Base-by-base conservation (phyloP, 92 coral and sea anemone genomes). In the Parazoanthus darwini region DNA sequence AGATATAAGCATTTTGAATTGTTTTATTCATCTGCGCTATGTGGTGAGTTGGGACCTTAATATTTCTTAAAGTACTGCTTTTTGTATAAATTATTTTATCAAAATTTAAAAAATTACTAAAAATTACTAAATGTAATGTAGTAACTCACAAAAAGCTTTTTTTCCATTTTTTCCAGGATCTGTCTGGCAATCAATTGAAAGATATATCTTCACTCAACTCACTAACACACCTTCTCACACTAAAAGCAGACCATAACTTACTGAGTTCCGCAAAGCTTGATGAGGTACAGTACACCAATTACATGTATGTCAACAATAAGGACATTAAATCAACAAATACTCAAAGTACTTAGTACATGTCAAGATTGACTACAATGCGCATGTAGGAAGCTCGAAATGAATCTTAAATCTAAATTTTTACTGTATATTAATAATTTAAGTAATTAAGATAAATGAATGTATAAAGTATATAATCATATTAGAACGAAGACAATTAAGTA, bases 1-100 rank as follows among this genome's bases (percentile, higher is more conserved):
- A 71, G 99, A 96, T 74, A 92, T 96, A 23, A 93, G 97, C 81
- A 91, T 96, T 77, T 89, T 96, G 80, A 96, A 95, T 88, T 95
- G 97, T 87, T 97, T 97, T 58, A 97, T 97, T 81, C 99, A 97
- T 87, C 86, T 97, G 77, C 91, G 99, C 92, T 97, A 97, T 84
- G 96, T 97, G 96, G 99, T 97, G 72, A 89, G 99, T 90, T 22
- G 42, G 3, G 15, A 46, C 6, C 22, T 65, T 4, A 29, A 29
- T 29, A 29, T 6, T 26, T 20, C 20, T 54, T 29, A 29, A 29
- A 29, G 33, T 29, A 54, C 59, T 54, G 59, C 59, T 54, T 54
- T 14, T 0, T 29, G 33, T 29, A 29, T 29, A 29, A 29, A 29
- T 29, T 29, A 29, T 29, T 29, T 29, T 29, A 29, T 29, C 0